Evolutionary conservation across 2,888 invertebrate species (phyloP).

Genomic region (Caenorhabditis wallacei): DNA sequence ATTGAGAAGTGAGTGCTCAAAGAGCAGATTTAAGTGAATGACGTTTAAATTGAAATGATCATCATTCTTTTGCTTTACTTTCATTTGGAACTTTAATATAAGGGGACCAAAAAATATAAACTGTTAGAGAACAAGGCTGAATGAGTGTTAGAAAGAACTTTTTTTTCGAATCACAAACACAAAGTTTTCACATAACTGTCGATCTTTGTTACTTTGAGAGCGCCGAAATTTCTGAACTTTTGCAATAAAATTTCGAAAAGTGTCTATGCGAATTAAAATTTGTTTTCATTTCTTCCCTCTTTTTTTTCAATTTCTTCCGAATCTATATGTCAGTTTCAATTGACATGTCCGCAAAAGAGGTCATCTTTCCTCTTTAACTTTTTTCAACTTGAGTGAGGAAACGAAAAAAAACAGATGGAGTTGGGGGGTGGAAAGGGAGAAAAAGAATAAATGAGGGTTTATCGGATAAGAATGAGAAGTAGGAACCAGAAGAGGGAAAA

Average conservation of each 20-base stretch:
- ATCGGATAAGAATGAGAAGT: neutral
- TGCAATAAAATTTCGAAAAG: neutral
- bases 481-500: neutral
- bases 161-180: too few species aligned
- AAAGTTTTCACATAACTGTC: neutral
- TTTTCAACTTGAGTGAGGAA: too few species aligned
- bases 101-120: neutral
- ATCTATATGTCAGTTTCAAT: slow-evolving; percentile 30
- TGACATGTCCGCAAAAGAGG: slow-evolving; percentile 29
- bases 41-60: slow-evolving; percentile 15
- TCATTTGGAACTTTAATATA: neutral
- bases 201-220: slow-evolving; percentile 19
- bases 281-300: slow-evolving; percentile 9
- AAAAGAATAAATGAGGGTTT: neutral
- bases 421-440: neutral
- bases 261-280: slow-evolving; percentile 35
- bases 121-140: neutral
- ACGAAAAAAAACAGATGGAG: neutral
- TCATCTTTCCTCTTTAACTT: slow-evolving; percentile 5
- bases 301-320: slow-evolving; percentile 30
- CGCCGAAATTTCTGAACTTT: slow-evolving; percentile 7
- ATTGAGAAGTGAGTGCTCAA: slow-evolving; percentile 30
- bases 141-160: too few species aligned
- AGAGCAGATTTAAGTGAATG: slow-evolving; percentile 35
- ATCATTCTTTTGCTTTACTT: neutral